Evolutionary conservation across 1,140 invertebrate species (phyloP).

Genomic region (Diorhabda sublineata): DNA sequence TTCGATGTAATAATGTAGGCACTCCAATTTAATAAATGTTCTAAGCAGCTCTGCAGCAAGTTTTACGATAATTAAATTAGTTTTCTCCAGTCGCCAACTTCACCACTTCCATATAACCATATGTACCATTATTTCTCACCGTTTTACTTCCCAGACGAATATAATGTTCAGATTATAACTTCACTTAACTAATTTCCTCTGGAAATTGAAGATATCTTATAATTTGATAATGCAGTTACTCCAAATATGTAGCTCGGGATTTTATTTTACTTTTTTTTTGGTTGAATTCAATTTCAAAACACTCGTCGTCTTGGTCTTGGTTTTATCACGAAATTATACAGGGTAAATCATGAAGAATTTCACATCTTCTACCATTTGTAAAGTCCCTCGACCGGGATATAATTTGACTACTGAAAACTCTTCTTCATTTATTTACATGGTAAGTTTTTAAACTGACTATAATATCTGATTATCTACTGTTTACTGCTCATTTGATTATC

Average conservation of each 20-base stretch:
- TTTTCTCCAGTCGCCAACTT: constrained; percentile 2
- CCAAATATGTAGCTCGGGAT: not conserved
- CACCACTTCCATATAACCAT: constrained; percentile 1
- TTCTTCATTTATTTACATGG: too few relatives aligned
- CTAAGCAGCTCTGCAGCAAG: not conserved
- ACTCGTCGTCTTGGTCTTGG: not conserved
- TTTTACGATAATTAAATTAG: constrained; percentile 6
- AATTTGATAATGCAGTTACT: not conserved
- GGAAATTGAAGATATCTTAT: not conserved
- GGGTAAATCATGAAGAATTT: too few relatives aligned
- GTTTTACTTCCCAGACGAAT: constrained; percentile 10
- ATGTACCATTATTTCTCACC: constrained; percentile 5
- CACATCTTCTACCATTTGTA: too few relatives aligned
- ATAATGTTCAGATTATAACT: constrained; percentile 12
- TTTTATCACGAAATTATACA: too few relatives aligned
- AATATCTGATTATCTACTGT: too few relatives aligned
- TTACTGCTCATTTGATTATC: too few relatives aligned
- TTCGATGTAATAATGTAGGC: not conserved
- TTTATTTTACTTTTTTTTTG: constrained; percentile 1
- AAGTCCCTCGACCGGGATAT: too few relatives aligned
- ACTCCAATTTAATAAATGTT: not conserved
- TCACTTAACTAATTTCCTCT: constrained; percentile 9
- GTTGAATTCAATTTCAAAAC: not conserved
- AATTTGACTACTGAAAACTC: too few relatives aligned
- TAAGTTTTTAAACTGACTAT: too few relatives aligned